Base-by-base conservation (phyloP, 53 echinoderm and acorn worm genomes). In the Actinopyga echinites region DNA sequence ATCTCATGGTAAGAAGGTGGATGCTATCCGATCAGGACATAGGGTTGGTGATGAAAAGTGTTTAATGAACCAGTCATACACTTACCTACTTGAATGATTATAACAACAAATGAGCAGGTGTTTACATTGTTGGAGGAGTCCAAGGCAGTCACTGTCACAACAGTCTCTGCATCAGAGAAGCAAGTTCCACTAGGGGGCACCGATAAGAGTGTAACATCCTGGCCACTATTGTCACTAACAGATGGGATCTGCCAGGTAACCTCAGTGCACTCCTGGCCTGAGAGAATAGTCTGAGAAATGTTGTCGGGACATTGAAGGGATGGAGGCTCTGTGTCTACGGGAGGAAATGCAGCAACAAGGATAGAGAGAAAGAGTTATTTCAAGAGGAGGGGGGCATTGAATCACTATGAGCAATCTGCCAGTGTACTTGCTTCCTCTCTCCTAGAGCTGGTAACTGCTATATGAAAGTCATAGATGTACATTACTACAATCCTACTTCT, bases 151-250 rank as follows among this genome's bases (percentile, higher is more conserved):
- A 55, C 77, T 21, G 20, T 55, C 23, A 77, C 25, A 10, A 77
- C 29, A 15, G 26, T 77, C 6, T 17, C 20, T 5, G 10, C 13
- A 12, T 31, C 55, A 20, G 56, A 77, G 29, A 77, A 77, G 32
- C 56, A 77, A 12, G 77, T 13, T 1, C 55, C 77, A 31, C 77
- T 77, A 9, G 30, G 44, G 5, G 77, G 77, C 49, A 53, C 20
- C 0, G 77, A 77, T 1, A 25, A 12, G 20, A 77, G 15, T 1
- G 12, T 32, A 11, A 77, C 77, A 9, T 40, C 26, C 5, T 32
- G 53, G 21, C 93, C 93, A 20, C 88, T 90, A 86, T 91, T 82
- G 56, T 95, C 93, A 34, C 63, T 82, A 29, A 92, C 90, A 8
- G 81, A 88, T 5, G 95, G 93, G 24, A 71, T 85, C 6, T 57